Evolutionary conservation across 2,797 vertebrate genomes (phyloP).

Genomic region (Decapterus maruadsi): DNA sequence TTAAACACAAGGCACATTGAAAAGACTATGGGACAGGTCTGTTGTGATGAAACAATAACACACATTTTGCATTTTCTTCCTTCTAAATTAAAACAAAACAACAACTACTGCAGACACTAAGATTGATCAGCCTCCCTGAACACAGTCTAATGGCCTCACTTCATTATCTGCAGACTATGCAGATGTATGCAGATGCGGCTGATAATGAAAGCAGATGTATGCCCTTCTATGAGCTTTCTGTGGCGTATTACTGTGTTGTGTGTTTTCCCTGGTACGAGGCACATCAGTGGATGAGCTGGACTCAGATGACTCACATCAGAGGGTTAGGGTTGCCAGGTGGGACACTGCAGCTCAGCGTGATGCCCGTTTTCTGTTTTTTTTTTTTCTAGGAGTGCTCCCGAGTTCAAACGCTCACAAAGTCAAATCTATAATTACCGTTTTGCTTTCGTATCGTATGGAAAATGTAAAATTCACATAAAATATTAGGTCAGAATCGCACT

Average conservation of each 20-base stretch:
- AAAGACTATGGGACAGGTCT: too few relatives aligned
- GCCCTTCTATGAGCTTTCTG: slow-evolving; percentile 31
- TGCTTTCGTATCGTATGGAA: too few relatives aligned
- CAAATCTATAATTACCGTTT: background rate
- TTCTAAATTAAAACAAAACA: background rate
- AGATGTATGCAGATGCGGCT: slow-evolving; percentile 7
- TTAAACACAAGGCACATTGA: background rate
- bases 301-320: slow-evolving; percentile 33
- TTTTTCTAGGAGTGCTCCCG: too few relatives aligned
- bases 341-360: slow-evolving; percentile 25
- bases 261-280: slow-evolving; percentile 19
- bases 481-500: too few relatives aligned
- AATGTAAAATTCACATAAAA: too few relatives aligned
- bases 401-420: slow-evolving; percentile 9
- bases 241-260: slow-evolving; percentile 11
- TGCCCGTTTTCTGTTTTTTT: slow-evolving; percentile 18
- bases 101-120: too few relatives aligned
- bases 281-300: slow-evolving; percentile 31
- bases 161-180: slow-evolving; percentile 22
- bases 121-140: background rate
- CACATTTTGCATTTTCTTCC: background rate
- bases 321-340: slow-evolving; percentile 35
- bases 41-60: too few relatives aligned
- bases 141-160: background rate
- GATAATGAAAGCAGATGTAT: slow-evolving; percentile 35